A percentile compares a stretch with the other conserved stretches of the same genome.
Evolutionary conservation across 2,797 vertebrate species (phyloP).

Genomic region (Platalea minor): DNA sequence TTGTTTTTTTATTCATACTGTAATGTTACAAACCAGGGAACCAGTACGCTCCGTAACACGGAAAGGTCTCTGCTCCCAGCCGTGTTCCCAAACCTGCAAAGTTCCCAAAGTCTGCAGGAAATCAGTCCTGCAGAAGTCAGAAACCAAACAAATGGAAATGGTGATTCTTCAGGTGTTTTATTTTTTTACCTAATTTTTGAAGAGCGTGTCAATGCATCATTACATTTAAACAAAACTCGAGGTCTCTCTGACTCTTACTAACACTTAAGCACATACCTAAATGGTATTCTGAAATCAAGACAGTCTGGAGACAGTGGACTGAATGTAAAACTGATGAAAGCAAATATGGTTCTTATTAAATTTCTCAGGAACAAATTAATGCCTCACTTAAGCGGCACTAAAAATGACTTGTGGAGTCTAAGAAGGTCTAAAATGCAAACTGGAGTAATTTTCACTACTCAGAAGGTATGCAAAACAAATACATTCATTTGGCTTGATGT

Average conservation of each 20-base stretch:
- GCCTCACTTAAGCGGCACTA: neutral
- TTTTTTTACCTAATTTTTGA: neutral
- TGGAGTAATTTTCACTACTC: neutral
- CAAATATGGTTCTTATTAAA: neutral
- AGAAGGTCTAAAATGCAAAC: neutral
- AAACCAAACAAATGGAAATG: neutral
- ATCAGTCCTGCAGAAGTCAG: neutral
- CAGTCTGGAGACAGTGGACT: neutral
- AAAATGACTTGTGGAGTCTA: neutral
- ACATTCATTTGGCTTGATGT: neutral
- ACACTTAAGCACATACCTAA: neutral
- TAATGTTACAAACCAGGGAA: neutral
- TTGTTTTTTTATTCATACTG: neutral
- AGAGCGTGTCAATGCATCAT: neutral
- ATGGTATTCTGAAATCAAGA: neutral
- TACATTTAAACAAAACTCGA: neutral
- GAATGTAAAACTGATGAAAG: neutral
- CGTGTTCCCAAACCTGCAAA: neutral
- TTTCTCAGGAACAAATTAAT: neutral
- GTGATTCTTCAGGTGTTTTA: neutral
- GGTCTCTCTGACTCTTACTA: neutral
- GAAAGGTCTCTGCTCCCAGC: neutral
- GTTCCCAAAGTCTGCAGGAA: neutral
- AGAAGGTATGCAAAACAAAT: neutral
- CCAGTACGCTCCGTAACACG: rapidly evolving